Evolutionary conservation across 2,113 vertebrate species (phyloP).

Genomic region (Pogonocichla stellata): DNA sequence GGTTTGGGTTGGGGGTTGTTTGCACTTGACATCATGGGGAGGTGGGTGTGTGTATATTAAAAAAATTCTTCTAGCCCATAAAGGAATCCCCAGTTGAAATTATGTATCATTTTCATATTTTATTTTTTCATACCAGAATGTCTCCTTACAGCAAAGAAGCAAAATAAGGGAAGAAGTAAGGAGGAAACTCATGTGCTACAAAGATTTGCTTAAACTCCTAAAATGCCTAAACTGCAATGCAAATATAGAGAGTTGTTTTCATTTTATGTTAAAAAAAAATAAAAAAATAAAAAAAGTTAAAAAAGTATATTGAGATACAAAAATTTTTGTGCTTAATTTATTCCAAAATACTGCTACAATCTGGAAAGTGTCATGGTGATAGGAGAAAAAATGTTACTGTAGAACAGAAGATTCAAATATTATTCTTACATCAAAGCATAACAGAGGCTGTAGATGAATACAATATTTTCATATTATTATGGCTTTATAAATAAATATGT

Average conservation of each 20-base stretch:
- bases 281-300: neutral
- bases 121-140: neutral
- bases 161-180: neutral
- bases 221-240: neutral
- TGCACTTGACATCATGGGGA: neutral
- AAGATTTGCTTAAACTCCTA: neutral
- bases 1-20: neutral
- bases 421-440: neutral
- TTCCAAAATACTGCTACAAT: neutral
- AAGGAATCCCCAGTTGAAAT: neutral
- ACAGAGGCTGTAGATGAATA: neutral
- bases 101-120: neutral
- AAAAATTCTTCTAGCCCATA: neutral
- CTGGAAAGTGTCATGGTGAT: neutral
- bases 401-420: neutral
- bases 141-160: neutral
- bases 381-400: neutral
- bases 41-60: neutral
- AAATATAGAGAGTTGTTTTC: neutral
- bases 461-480: neutral
- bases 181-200: neutral
- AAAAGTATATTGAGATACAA: neutral
- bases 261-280: neutral
- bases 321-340: neutral
- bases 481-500: neutral